These are phyloP conservation scores for Drosophila kanekoi DNA, from an alignment of 2,888 invertebrate genomes.

Conservation along the genomic window DNA sequence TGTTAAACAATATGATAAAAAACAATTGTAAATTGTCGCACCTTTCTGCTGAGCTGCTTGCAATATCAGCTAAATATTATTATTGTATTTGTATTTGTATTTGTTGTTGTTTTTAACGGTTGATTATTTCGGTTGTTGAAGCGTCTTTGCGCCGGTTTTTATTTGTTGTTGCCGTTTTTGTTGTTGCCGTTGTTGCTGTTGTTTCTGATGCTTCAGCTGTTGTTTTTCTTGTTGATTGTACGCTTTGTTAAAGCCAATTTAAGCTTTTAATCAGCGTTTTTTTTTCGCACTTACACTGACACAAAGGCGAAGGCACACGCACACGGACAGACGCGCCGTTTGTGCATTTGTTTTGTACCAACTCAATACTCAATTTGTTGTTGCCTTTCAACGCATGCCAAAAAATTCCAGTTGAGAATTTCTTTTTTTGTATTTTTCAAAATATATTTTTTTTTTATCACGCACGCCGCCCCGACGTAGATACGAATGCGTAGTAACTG, in stretches of 20 bases:
- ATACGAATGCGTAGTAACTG: conserved; percentile 41
- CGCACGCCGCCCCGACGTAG: conserved; percentile 29
- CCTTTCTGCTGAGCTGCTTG: conserved; percentile 64
- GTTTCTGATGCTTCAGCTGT: conserved; percentile 36
- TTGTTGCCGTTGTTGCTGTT: conserved; percentile 18
- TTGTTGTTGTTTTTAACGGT: conserved; percentile 29
- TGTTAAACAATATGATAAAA: conserved; percentile 31
- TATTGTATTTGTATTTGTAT: conserved; percentile 37
- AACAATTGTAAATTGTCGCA: conserved; percentile 54
- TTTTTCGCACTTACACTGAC: conserved; percentile 14
- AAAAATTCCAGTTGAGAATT: conserved; percentile 18
- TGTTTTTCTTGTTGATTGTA: conserved; percentile 27
- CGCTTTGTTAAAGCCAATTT: conserved; percentile 52
- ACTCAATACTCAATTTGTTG: conserved; percentile 20
- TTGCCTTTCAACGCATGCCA: conserved; percentile 24
- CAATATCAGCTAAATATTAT: conserved; percentile 43
- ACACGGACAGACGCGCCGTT: conserved; percentile 13
- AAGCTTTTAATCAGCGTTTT: conserved; percentile 56
- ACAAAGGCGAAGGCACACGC: conserved; percentile 7
- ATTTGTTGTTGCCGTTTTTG: conserved; percentile 4
- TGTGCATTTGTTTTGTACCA: conserved; percentile 34
- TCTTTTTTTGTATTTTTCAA: neutral
- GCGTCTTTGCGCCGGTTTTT: conserved; percentile 53
- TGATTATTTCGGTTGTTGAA: conserved; percentile 28
- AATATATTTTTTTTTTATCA: conserved; percentile 25